Evolutionary conservation across 2,797 vertebrate genomes (phyloP).

Genomic region (Sphenopsis melanotis): DNA sequence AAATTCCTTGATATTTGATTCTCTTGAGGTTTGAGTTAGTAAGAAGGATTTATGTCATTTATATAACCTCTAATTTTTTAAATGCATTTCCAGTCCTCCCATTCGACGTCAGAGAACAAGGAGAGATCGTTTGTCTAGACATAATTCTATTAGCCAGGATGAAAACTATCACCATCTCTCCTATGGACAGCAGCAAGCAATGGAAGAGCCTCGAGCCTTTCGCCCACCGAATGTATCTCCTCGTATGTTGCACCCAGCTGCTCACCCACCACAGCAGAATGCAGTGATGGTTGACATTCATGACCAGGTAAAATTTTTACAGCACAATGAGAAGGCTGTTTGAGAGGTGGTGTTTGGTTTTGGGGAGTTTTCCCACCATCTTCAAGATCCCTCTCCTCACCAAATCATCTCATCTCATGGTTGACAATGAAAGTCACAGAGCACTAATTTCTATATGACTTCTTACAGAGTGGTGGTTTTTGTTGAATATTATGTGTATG

Average conservation of each 20-base stretch:
- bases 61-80: constrained; percentile 1
- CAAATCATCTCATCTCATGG: neutral
- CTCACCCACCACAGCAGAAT: constrained; percentile 89
- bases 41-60: neutral
- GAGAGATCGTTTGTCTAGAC: constrained; percentile 88
- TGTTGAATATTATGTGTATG: neutral
- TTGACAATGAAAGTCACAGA: neutral
- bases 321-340: neutral
- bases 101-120: constrained; percentile 90
- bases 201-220: constrained; percentile 93
- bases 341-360: neutral
- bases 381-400: neutral
- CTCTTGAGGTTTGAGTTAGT: neutral
- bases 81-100: constrained; percentile 81
- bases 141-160: constrained; percentile 84
- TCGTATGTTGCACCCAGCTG: constrained; percentile 88
- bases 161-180: constrained; percentile 91
- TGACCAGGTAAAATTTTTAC: constrained; percentile 82
- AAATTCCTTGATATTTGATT: neutral
- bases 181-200: constrained; percentile 85
- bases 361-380: accelerated
- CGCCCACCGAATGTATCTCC: constrained; percentile 90
- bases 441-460: neutral
- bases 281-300: constrained; percentile 93
- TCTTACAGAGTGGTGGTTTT: neutral